Conservation (phyloP, 2,797 vertebrate species). For the Nyctalus aviator region DNA sequence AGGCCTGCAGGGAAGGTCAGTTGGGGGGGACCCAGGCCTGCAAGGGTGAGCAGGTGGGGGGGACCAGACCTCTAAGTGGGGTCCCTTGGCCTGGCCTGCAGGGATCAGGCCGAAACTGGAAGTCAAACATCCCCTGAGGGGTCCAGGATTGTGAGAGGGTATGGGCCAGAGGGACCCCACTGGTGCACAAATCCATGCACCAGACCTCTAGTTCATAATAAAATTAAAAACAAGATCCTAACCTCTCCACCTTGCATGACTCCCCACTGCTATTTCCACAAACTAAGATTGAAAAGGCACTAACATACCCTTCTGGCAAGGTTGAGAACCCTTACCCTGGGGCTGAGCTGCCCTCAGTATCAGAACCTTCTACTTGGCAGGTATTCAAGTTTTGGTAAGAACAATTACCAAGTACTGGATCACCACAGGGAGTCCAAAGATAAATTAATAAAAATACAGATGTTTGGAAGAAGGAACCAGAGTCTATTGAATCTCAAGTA, state of each 20-base stretch:
- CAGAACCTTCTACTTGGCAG: background rate
- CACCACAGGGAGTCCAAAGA: background rate
- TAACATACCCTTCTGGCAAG: background rate
- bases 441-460: constrained; percentile 37
- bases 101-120: too few relatives aligned
- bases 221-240: constrained; percentile 51
- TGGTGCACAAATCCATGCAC: too few relatives aligned
- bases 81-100: too few relatives aligned
- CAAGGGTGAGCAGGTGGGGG: too few relatives aligned
- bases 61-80: too few relatives aligned
- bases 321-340: background rate
- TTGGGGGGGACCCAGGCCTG: too few relatives aligned
- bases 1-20: too few relatives aligned
- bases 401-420: background rate
- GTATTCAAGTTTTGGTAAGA: background rate
- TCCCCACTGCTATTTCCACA: background rate
- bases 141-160: too few relatives aligned
- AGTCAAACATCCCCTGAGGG: too few relatives aligned
- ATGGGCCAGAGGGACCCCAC: too few relatives aligned
- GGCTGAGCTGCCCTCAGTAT: background rate
- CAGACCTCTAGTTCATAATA: background rate
- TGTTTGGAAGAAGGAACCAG: background rate
- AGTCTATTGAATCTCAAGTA: background rate
- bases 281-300: background rate
- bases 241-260: background rate